Conservation (phyloP, 2,797 vertebrate genomes). For the Thaleichthys pacificus region DNA sequence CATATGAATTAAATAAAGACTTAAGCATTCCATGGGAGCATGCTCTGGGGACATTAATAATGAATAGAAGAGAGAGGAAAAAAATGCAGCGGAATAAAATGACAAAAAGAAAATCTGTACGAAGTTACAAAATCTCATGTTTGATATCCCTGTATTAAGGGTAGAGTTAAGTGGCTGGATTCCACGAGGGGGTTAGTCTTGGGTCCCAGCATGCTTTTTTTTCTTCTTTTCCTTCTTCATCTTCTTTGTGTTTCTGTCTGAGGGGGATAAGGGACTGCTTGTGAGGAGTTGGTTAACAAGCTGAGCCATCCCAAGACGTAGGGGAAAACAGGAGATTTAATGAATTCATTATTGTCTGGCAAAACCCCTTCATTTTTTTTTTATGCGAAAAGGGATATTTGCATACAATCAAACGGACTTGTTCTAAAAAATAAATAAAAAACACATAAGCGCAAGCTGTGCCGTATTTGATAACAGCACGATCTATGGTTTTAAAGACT, state of each 20-base stretch:
- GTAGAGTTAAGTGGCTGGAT: slow-evolving; percentile 34
- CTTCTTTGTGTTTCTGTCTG: slow-evolving; percentile 26
- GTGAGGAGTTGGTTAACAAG: slow-evolving; percentile 33
- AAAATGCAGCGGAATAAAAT: slow-evolving; percentile 32
- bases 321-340: neutral
- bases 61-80: slow-evolving; percentile 40
- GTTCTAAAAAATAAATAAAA: neutral
- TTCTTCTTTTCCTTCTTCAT: slow-evolving; percentile 12
- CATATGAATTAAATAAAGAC: slow-evolving; percentile 47
- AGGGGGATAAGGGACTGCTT: slow-evolving; percentile 12
- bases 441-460: too few species aligned
- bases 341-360: neutral
- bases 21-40: slow-evolving; percentile 39
- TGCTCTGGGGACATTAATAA: slow-evolving; percentile 53
- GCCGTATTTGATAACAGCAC: too few species aligned
- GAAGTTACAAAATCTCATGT: slow-evolving; percentile 47
- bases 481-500: too few species aligned
- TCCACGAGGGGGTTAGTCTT: slow-evolving; percentile 13
- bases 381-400: neutral
- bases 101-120: slow-evolving; percentile 30
- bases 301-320: slow-evolving; percentile 6
- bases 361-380: neutral
- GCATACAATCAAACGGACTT: slow-evolving; percentile 6
- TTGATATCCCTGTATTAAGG: slow-evolving; percentile 48
- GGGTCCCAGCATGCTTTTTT: neutral